Evolutionary conservation across 2,113 vertebrate species (phyloP).

Genomic region (Australoheros scitulus): DNA sequence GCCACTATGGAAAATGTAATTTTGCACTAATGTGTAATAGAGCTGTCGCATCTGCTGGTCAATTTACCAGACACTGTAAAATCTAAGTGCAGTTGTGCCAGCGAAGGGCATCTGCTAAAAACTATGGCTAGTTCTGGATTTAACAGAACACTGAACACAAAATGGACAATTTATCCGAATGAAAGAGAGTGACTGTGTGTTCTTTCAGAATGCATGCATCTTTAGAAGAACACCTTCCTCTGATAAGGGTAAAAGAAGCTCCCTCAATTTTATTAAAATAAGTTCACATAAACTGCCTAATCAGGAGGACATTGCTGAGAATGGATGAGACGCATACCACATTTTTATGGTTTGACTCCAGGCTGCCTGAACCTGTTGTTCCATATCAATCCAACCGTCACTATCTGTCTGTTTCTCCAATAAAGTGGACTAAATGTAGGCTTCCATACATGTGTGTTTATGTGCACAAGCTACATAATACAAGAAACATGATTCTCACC

Average conservation of each 20-base stretch:
- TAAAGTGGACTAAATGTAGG: background rate
- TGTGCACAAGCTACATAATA: background rate
- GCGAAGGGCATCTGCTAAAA: slow-evolving; percentile 31
- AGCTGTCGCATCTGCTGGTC: slow-evolving; percentile 43
- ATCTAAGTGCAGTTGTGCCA: slow-evolving; percentile 16
- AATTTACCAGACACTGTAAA: slow-evolving; percentile 28
- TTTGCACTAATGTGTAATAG: slow-evolving; percentile 36
- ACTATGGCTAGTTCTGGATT: background rate
- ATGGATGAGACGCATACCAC: background rate
- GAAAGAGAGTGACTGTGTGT: background rate
- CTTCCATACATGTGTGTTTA: background rate
- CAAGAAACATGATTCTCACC: slow-evolving; percentile 14
- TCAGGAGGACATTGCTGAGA: background rate
- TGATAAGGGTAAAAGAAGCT: background rate
- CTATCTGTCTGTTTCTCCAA: background rate
- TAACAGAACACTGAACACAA: background rate
- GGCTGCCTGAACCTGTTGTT: background rate
- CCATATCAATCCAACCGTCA: background rate
- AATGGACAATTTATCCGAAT: background rate
- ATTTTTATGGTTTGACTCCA: background rate
- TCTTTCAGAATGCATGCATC: background rate
- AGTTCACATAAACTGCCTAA: background rate
- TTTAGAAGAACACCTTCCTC: background rate
- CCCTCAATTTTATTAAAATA: background rate
- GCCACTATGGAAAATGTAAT: slow-evolving; percentile 26